These are phyloP conservation scores for Oreotrochilus melanogaster DNA, from an alignment of 2,113 vertebrate species.

Conservation along the genomic window DNA sequence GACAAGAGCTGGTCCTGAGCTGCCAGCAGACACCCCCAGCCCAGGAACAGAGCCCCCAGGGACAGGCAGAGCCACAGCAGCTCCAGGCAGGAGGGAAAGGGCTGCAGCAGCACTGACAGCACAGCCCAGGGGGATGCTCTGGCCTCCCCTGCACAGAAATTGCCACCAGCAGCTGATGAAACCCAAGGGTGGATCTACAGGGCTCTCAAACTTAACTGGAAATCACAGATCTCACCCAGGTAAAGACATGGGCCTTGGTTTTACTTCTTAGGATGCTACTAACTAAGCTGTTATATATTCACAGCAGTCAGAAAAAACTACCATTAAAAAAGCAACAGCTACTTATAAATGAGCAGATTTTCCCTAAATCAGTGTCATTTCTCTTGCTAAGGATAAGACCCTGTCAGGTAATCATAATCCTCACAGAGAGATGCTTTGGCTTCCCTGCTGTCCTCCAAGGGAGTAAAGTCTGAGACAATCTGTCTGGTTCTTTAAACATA, in stretches of 20 bases:
- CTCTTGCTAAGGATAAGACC: background rate
- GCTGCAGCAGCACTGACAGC: no score
- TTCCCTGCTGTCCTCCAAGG: conserved; percentile 1
- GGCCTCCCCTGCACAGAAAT: background rate
- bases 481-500: conserved; percentile 22
- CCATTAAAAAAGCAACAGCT: conserved; percentile 15
- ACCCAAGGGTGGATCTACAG: background rate
- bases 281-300: background rate
- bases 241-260: background rate
- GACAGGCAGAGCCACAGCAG: background rate
- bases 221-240: background rate
- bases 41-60: background rate
- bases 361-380: background rate
- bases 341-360: conserved; percentile 21
- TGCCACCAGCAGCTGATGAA: background rate
- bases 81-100: accelerated
- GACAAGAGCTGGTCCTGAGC: background rate
- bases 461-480: conserved; percentile 53
- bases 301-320: background rate
- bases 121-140: background rate
- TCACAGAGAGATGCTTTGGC: conserved; percentile 29
- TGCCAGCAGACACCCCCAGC: background rate
- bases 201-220: background rate
- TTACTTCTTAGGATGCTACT: background rate
- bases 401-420: conserved; percentile 44